Conservation (phyloP, 2,113 vertebrate genomes). For the Zapornia atra region DNA sequence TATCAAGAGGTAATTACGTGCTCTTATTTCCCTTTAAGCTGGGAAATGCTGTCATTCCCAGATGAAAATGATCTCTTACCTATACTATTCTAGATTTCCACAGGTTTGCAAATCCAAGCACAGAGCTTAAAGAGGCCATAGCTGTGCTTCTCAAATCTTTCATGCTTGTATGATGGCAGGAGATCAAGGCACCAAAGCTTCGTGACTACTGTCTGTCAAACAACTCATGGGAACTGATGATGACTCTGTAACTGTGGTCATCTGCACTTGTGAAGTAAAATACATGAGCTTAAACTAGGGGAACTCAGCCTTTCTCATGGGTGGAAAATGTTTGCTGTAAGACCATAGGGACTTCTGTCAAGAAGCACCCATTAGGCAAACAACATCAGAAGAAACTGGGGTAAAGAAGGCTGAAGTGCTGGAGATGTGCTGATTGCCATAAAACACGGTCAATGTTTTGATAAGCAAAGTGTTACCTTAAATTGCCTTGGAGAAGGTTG, state of each 20-base stretch:
- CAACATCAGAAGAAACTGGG: not conserved
- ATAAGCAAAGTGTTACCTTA: not conserved
- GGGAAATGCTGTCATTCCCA: not conserved
- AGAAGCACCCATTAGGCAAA: not conserved
- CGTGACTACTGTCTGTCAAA: not conserved
- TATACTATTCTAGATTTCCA: not conserved
- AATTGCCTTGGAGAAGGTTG: not conserved
- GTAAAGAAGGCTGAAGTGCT: not conserved
- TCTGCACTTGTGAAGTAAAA: not conserved
- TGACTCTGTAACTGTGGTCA: not conserved
- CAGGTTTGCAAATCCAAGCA: not conserved
- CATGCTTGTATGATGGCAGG: not conserved
- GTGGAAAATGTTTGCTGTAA: not conserved
- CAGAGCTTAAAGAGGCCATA: not conserved
- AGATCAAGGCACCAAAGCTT: not conserved
- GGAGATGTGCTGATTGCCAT: not conserved
- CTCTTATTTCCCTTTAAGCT: not conserved
- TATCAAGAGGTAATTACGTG: not conserved
- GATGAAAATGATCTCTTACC: not conserved
- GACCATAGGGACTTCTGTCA: not conserved
- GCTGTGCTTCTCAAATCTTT: not conserved
- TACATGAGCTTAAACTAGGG: not conserved
- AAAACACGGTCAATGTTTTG: not conserved
- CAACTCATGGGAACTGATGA: rapidly evolving
- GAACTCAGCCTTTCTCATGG: not conserved